These are phyloP conservation scores for Stichopus chloronotus DNA, from an alignment of 35 echinoderm and acorn worm genomes.

Conservation along the genomic window DNA sequence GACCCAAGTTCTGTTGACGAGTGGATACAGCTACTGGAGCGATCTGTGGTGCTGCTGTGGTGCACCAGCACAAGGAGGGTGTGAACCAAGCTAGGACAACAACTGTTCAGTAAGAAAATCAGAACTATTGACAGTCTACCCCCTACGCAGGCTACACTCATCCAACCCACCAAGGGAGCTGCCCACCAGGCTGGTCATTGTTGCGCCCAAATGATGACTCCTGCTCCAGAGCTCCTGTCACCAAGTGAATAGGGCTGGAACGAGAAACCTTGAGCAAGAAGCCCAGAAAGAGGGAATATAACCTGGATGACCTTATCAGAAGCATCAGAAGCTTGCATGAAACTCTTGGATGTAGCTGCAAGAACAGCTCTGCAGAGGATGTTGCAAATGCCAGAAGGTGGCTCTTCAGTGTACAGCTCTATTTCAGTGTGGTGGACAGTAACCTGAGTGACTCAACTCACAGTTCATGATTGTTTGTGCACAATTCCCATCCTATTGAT, in stretches of 20 bases:
- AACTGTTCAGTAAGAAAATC: slow-evolving; percentile 24
- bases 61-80: neutral
- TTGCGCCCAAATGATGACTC: neutral
- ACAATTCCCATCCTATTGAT: too few species aligned
- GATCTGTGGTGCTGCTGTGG: neutral
- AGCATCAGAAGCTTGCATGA: neutral
- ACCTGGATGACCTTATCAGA: too few species aligned
- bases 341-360: neutral
- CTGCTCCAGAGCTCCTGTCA: neutral
- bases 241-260: neutral
- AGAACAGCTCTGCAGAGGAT: neutral
- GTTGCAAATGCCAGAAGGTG: neutral
- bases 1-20: neutral
- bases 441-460: too few species aligned
- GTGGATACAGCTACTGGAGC: neutral
- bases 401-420: neutral
- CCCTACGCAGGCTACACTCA: slow-evolving; percentile 34
- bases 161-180: slow-evolving; percentile 24
- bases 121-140: neutral
- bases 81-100: neutral
- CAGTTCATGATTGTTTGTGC: too few species aligned
- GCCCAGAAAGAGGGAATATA: too few species aligned
- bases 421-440: neutral
- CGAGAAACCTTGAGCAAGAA: too few species aligned
- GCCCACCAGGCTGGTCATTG: slow-evolving; percentile 30